These are phyloP conservation scores for Elanoides forficatus DNA, from an alignment of 2,113 vertebrate species.

Conservation along the genomic window DNA sequence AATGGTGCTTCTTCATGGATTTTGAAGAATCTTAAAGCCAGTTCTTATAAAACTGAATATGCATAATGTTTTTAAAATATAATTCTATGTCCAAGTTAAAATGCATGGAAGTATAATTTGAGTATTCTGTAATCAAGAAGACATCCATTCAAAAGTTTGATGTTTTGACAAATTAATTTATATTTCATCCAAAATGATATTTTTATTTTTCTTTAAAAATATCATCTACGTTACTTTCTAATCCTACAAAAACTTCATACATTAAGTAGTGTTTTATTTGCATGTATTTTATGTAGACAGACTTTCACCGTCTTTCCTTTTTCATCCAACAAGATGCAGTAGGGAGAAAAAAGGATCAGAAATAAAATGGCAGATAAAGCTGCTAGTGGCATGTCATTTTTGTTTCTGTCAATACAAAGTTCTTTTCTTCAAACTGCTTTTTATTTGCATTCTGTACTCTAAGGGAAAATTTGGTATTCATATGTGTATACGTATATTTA, in stretches of 20 bases:
- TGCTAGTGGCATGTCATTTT: background rate
- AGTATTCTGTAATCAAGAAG: background rate
- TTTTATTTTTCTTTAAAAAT: background rate
- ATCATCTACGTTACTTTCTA: background rate
- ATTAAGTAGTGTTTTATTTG: background rate
- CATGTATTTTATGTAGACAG: background rate
- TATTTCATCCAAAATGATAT: background rate
- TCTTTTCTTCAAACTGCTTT: background rate
- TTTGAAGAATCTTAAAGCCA: background rate
- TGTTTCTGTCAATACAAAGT: background rate
- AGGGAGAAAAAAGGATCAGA: background rate
- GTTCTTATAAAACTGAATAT: background rate
- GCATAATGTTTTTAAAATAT: background rate
- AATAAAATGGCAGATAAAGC: background rate
- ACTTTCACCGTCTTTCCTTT: background rate
- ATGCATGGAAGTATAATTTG: background rate
- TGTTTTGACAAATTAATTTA: background rate
- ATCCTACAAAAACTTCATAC: background rate
- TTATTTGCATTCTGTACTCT: background rate
- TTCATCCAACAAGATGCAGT: background rate
- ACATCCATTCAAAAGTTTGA: background rate
- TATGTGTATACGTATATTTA: background rate
- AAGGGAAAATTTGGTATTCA: background rate
- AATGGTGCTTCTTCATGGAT: background rate
- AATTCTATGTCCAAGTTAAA: background rate